Evolutionary conservation across 2,797 vertebrate genomes (phyloP).

Genomic region (Coccyzus lansbergi): DNA sequence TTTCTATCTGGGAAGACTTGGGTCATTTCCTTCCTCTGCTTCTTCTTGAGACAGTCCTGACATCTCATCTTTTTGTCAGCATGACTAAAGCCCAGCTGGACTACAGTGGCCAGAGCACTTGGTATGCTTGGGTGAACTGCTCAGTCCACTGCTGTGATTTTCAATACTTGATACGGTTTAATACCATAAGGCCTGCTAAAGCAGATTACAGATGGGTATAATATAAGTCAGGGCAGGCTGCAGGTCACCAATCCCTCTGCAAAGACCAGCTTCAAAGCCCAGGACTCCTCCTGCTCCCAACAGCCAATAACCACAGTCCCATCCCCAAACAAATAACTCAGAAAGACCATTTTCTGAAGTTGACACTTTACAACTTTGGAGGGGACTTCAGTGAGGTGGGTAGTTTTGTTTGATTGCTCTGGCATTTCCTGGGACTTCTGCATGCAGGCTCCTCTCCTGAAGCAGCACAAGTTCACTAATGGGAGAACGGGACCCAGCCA

Average conservation of each 20-base stretch:
- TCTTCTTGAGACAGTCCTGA: neutral
- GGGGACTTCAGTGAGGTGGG: neutral
- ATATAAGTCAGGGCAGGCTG: conserved; percentile 16
- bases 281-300: neutral
- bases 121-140: neutral
- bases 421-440: neutral
- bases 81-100: neutral
- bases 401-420: neutral
- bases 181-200: conserved; percentile 39
- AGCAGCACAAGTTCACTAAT: neutral
- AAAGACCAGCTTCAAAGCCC: neutral
- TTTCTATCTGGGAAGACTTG: neutral
- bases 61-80: neutral
- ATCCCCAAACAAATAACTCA: accelerated
- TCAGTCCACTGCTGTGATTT: neutral
- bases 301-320: neutral
- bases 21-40: neutral
- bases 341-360: neutral
- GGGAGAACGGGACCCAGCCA: neutral
- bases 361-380: neutral
- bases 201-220: conserved; percentile 37
- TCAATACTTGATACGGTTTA: conserved; percentile 1
- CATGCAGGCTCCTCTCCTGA: neutral
- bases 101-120: neutral
- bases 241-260: conserved; percentile 25